Percentiles rank a stretch among this genome's conserved stretches.
These are phyloP conservation scores for Apis laboriosa DNA, from an alignment of 1,140 invertebrate species.

Conservation along the genomic window DNA sequence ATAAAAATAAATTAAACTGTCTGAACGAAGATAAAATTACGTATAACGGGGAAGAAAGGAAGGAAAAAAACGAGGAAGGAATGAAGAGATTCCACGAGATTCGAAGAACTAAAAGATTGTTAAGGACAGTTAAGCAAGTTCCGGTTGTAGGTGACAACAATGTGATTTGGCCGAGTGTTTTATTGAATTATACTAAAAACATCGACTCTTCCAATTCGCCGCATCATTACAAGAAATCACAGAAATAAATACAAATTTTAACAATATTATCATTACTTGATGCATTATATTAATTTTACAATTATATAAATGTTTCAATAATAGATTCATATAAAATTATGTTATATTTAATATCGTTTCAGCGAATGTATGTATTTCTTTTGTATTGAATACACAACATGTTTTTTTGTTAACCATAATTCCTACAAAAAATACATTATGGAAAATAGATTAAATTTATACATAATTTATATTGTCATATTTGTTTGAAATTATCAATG, in stretches of 20 bases:
- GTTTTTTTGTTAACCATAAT: not conserved
- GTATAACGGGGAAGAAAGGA: not conserved
- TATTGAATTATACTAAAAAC: conserved; percentile 62
- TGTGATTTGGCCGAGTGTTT: conserved; percentile 57
- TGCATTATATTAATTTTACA: not conserved
- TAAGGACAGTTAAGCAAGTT: not conserved
- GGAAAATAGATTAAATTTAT: not conserved
- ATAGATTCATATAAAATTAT: not conserved
- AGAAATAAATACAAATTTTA: not conserved
- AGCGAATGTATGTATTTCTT: not conserved
- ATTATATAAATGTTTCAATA: not conserved
- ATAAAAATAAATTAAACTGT: not conserved
- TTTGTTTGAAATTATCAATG: not conserved
- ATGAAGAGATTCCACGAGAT: conserved; percentile 30
- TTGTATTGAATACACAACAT: not conserved
- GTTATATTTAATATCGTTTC: not conserved
- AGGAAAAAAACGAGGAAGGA: conserved; percentile 23
- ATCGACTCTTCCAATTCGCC: conserved; percentile 37
- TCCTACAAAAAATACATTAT: not conserved
- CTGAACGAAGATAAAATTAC: not conserved
- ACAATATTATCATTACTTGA: not conserved
- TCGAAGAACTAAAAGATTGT: conserved; percentile 14
- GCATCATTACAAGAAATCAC: conserved; percentile 40
- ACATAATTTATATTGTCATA: too few species aligned
- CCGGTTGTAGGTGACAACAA: conserved; percentile 57